Percentiles rank a stretch among this genome's conserved stretches.
Evolutionary conservation across 2,113 vertebrate species (phyloP).

Genomic region (Procavia capensis): DNA sequence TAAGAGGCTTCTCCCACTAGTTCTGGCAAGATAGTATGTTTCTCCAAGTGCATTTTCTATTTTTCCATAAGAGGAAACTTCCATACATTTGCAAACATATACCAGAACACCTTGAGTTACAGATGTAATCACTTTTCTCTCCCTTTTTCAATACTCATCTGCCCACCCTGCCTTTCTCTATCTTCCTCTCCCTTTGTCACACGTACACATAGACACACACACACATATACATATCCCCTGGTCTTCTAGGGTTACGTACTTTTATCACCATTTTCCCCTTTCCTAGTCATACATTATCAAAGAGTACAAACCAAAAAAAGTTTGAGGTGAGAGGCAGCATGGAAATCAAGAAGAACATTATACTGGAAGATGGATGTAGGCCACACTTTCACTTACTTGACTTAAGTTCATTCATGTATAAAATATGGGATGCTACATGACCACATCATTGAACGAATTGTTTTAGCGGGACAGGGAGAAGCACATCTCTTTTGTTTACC

Average conservation of each 20-base stretch:
- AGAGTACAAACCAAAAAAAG: neutral
- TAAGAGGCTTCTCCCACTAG: neutral
- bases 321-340: neutral
- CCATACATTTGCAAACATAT: no score
- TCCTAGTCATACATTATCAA: neutral
- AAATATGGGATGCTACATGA: neutral
- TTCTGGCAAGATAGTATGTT: neutral
- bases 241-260: neutral
- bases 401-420: neutral
- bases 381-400: neutral
- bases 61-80: neutral
- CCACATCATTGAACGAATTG: neutral
- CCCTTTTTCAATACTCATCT: neutral
- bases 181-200: neutral
- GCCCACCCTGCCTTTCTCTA: neutral
- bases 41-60: neutral
- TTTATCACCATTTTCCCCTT: neutral
- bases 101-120: neutral
- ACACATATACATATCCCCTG: neutral
- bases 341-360: neutral
- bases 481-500: neutral
- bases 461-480: neutral
- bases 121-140: neutral
- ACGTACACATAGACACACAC: no score
- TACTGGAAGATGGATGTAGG: neutral